Base-by-base conservation (phyloP, 2,888 invertebrate genomes). In the Patella depressa region DNA sequence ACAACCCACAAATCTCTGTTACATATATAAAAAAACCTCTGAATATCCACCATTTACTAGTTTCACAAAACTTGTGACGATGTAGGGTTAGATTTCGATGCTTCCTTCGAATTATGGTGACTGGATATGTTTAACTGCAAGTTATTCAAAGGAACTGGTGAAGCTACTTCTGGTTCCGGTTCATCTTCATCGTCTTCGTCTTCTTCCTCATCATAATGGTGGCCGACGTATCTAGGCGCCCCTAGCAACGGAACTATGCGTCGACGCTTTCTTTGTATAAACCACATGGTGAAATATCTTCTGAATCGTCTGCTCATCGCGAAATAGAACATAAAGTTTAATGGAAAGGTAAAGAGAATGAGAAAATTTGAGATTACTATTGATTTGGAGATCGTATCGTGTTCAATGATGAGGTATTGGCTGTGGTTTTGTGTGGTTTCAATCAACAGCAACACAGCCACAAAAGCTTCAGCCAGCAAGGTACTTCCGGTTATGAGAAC, bases 351-450 rank as follows among this genome's bases (percentile, higher is more conserved):
- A 53, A 73, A 34, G 2, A 75, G 59, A 29, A 76, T 76, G 12
- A 76, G 15, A 73, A 73, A 74, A 59, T 78, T 78, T 45, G 75
- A 76, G n/a, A 78, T 71, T 11, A 78, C 76, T 7, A 74, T 59
- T 45, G 69, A 53, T 65, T 69, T 55, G 19, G 65, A 59, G 24
- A 74, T n/a, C 0, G 34, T 69, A 5, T 57, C 65, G 3, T 14
- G 34, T 9, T 59, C 34, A 53, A 53, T 65, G 14, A 74, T 29
- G 19, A 74, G n/a, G 15, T 24, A n/a, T 19, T 74, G 29, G 2
- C 45, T 65, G 24, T 74, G 69, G 24, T 45, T 34, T 55, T 74
- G 74, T 15, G 65, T 19, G 53, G 69, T 65, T 53, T 74, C 53
- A 19, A 74, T 53, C 19, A 69, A 45, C 19, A 74, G 53, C n/a